A percentile compares a stretch with the other conserved stretches of the same genome.
phyloP scores from a whole-genome alignment of 2,113 vertebrate genomes.

The Rhabdomys dilectus region DNA sequence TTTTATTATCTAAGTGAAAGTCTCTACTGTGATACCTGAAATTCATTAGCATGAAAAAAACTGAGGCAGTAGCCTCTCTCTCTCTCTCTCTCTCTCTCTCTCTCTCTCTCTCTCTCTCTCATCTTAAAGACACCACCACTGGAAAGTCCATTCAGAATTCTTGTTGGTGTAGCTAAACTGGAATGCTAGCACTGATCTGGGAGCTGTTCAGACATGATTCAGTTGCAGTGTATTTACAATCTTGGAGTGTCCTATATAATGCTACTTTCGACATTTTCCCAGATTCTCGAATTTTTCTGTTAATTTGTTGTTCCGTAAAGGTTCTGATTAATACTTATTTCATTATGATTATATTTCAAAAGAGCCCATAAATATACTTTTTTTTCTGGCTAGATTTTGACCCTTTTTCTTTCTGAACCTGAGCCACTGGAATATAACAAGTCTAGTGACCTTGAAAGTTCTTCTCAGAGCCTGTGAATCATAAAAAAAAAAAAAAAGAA shows the following conservation, averaged over 20 bases:
- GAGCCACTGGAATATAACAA: neutral
- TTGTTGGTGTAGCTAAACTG: constrained; percentile 94
- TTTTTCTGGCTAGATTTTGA: neutral
- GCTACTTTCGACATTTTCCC: neutral
- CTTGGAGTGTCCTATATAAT: too few species aligned
- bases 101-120: constrained; percentile 88
- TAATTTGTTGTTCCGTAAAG: neutral
- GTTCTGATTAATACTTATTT: neutral
- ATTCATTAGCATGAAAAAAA: constrained; percentile 94
- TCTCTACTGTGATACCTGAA: constrained; percentile 92
- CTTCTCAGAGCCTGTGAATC: neutral
- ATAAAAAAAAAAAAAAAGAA: neutral
- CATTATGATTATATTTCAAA: neutral
- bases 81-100: constrained; percentile 86
- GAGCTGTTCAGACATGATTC: constrained; percentile 92
- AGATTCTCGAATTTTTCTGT: neutral
- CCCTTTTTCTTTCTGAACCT: neutral
- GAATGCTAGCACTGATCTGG: constrained; percentile 93
- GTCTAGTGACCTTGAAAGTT: neutral
- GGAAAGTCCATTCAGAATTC: constrained; percentile 93
- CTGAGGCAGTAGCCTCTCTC: constrained; percentile 92
- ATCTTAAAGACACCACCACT: constrained; percentile 91
- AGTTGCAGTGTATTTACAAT: neutral
- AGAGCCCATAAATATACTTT: neutral
- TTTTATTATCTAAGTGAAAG: constrained; percentile 89